Evolutionary conservation across 2,797 vertebrate species (phyloP).

Genomic region (Cynodonichthys magdalenae): DNA sequence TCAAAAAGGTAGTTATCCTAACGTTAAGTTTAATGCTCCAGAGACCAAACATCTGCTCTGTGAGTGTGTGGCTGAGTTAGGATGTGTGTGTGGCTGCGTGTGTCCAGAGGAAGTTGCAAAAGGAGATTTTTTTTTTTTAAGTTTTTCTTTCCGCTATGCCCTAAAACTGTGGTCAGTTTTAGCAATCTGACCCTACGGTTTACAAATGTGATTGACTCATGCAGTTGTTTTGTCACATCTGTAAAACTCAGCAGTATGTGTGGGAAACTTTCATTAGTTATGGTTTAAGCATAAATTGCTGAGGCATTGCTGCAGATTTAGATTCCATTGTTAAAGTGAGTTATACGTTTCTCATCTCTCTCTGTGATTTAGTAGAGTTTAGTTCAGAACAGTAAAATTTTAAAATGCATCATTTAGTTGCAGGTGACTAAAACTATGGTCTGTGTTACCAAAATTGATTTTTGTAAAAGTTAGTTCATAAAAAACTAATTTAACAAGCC

Average conservation of each 20-base stretch:
- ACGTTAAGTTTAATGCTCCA: conserved; percentile 24
- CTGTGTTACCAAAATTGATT: too few species aligned
- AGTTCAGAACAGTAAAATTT: too few species aligned
- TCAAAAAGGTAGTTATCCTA: background rate
- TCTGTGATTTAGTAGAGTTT: too few species aligned
- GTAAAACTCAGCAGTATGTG: background rate
- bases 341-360: too few species aligned
- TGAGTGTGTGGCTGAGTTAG: background rate
- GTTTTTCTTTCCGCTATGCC: background rate
- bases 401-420: too few species aligned
- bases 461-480: too few species aligned
- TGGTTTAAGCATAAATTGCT: background rate
- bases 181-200: background rate
- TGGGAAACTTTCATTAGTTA: conserved; percentile 25
- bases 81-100: background rate
- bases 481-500: too few species aligned
- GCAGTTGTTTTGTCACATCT: background rate
- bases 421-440: too few species aligned
- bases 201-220: conserved; percentile 5
- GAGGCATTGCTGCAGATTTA: background rate
- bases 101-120: conserved; percentile 40
- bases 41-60: conserved; percentile 26
- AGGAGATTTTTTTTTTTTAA: background rate
- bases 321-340: background rate
- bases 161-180: background rate